Conservation (phyloP, 2,888 invertebrate species). For the Patella depressa region DNA sequence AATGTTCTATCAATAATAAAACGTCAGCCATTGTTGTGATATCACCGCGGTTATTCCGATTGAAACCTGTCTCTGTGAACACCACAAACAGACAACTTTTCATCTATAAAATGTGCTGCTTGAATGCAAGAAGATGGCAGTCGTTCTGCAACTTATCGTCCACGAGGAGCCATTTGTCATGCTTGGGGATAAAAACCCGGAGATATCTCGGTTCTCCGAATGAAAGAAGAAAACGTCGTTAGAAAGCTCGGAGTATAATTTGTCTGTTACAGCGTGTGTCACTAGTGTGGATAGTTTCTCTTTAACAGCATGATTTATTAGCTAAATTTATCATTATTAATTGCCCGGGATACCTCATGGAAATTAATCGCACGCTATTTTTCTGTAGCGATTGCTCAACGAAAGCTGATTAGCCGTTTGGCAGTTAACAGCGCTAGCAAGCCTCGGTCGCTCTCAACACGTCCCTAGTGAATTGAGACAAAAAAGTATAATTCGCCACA, state of each 20-base stretch:
- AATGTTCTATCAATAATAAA: background rate
- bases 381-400: conserved; percentile 1
- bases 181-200: no score
- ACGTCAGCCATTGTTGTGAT: no score
- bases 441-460: background rate
- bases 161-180: conserved; percentile 3
- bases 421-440: background rate
- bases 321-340: conserved; percentile 47
- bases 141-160: background rate
- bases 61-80: no score
- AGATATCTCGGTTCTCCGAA: no score
- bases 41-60: no score
- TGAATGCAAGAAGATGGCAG: no score
- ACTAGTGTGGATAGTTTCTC: conserved; percentile 30
- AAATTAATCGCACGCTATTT: conserved; percentile 31
- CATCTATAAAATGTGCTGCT: no score
- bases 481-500: conserved; percentile 3
- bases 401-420: conserved; percentile 22
- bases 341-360: conserved; percentile 39
- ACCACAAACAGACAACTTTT: no score
- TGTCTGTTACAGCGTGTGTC: conserved; percentile 16
- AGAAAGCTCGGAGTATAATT: conserved; percentile 14
- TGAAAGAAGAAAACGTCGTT: no score
- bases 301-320: conserved; percentile 49
- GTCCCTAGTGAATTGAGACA: background rate